Evolutionary conservation across 2,888 invertebrate species (phyloP), one percentile per base, ranked within the genome.

Genomic region (Callinectes sapidus): DNA sequence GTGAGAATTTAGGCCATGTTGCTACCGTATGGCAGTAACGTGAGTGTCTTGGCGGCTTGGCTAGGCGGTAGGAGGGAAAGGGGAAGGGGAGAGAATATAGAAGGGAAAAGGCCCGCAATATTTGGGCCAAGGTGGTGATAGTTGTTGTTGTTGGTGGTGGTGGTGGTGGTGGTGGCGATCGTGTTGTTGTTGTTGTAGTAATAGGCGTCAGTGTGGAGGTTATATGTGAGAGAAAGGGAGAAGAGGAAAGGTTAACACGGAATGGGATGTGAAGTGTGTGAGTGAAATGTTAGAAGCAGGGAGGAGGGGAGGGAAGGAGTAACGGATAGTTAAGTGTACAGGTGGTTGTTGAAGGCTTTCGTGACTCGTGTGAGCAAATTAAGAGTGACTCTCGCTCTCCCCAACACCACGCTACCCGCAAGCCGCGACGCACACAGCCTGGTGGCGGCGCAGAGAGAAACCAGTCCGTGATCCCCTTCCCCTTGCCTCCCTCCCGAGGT

Each of bases 381-480:
- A 81, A 81, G 35, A 81, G 35, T 35, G 81, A 81, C 35, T 81
- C 32, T 81, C 81, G 81, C 35, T 81, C 81, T 81, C 81, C 81
- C 81, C 81, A 32, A 32, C 81, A 2, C 35, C 81, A 81, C 35
- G 14, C 32, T 35, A 32, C 81, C 81, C 81, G 32, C 35, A 81
- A 81, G 16, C 35, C 81, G 35, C 81, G 81, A 81, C 81, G 81
- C 81, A 81, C 81, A 77, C 81, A 32, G 81, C 14, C 81, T 81
- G 81, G 81, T 35, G 32, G 81, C 35, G 18, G 81, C 18, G 18
- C 18, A 1, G 32, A 81, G 81, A 35, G 35, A 81, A 81, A 81
- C 81, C 35, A 81, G 81, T 81, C 81, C 81, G 35, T 81, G 81
- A 81, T 81, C 81, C 35, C 81, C 81, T 81, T 81, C 81, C 81